Evolutionary conservation across 2,888 invertebrate species (phyloP), one percentile per base, ranked within the genome.

Genomic region (Papilio demoleus): DNA sequence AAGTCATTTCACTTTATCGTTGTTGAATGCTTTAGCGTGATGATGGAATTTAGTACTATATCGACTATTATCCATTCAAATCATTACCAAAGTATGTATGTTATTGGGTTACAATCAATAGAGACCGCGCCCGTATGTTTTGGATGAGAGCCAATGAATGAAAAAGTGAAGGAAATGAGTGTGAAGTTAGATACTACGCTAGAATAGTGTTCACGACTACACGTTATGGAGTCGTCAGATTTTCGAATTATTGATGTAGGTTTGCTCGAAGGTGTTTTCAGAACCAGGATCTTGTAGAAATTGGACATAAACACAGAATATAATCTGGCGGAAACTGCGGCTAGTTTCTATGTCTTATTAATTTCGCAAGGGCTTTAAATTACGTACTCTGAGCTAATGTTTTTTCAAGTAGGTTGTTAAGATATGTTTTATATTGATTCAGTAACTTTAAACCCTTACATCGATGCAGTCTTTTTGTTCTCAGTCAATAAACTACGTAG

Each of bases 401-500:
- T n/a, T n/a, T n/a, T n/a, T n/a, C n/a, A n/a, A n/a, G n/a, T n/a
- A n/a, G n/a, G n/a, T n/a, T n/a, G n/a, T n/a, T n/a, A n/a, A n/a
- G n/a, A n/a, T n/a, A n/a, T n/a, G n/a, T n/a, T n/a, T n/a, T n/a
- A n/a, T n/a, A n/a, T n/a, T n/a, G n/a, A n/a, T n/a, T n/a, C n/a
- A n/a, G n/a, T n/a, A n/a, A n/a, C n/a, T n/a, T n/a, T n/a, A 27
- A 53, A 53, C 8, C 14, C 8, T 50, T 27, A n/a, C 5, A 24
- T 50, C 6, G 2, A 6, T 27, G n/a, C n/a, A 27, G 2, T 19
- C 17, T 14, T 17, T 24, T 24, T 42, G 40, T 22, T 50, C 47
- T 24, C 56, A 17, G 56, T 58, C 56, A 58, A 58, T 58, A 34
- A 58, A 34, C 56, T 58, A 58, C 17, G 56, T 58, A 34, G 56